Evolutionary conservation across 2,888 invertebrate species (phyloP).

Genomic region (Brassicogethes aeneus): DNA sequence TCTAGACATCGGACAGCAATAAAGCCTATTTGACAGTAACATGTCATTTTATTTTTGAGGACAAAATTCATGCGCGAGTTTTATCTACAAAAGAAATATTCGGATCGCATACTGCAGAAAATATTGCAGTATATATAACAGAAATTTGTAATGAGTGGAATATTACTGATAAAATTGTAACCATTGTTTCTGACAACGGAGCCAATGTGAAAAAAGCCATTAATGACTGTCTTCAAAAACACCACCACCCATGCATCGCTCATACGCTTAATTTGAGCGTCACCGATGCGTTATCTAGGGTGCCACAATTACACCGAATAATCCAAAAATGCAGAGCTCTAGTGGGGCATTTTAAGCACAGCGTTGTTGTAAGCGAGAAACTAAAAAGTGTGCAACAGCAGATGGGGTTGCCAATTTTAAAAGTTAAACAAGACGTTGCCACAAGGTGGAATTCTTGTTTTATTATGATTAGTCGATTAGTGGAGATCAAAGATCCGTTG

Average conservation of each 20-base stretch:
- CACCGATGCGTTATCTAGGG: constrained; percentile 3
- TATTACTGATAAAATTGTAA: constrained; percentile 21
- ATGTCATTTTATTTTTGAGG: constrained; percentile 20
- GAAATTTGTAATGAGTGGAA: constrained; percentile 20
- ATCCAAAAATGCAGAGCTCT: constrained; percentile 16
- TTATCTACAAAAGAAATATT: no score
- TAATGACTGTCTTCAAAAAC: constrained; percentile 18
- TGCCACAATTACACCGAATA: constrained; percentile 8
- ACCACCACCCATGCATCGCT: constrained; percentile 24
- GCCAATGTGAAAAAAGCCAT: constrained; percentile 24
- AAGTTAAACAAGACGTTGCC: constrained; percentile 24
- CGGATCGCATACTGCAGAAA: constrained; percentile 14
- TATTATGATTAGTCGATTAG: constrained; percentile 12
- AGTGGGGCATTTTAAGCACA: constrained; percentile 22
- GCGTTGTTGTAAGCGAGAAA: constrained; percentile 18
- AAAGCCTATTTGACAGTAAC: constrained; percentile 21
- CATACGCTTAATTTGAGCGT: constrained; percentile 21
- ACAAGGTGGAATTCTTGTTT: constrained; percentile 21
- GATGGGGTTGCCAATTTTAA: constrained; percentile 15
- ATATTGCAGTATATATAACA: constrained; percentile 13
- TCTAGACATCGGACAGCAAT: constrained; percentile 24
- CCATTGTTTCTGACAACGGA: constrained; percentile 24
- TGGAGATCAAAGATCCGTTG: constrained; percentile 9
- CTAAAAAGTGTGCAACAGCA: constrained; percentile 18
- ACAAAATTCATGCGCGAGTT: constrained; percentile 12